A percentile compares a stretch with the other conserved stretches of the same genome.
These are phyloP conservation scores for Lophochroa leadbeateri DNA, from an alignment of 2,113 vertebrate genomes.

Conservation along the genomic window DNA sequence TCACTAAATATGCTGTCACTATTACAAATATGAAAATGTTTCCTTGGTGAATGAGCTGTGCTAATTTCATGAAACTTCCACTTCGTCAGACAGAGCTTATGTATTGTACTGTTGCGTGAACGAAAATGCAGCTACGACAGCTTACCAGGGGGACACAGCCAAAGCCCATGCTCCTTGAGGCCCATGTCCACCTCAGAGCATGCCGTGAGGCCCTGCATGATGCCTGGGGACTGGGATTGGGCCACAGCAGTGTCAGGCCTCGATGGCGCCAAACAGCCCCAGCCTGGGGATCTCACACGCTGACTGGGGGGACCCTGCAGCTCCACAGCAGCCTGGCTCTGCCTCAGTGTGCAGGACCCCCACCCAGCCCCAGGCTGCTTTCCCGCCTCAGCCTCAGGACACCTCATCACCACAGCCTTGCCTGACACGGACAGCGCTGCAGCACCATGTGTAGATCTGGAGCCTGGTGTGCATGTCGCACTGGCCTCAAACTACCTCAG, in stretches of 20 bases:
- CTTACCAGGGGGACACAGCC: rapidly evolving
- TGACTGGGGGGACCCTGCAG: rapidly evolving
- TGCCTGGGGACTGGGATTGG: rapidly evolving
- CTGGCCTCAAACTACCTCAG: not conserved
- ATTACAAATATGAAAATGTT: rapidly evolving
- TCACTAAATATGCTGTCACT: not conserved
- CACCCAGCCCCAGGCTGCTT: not conserved
- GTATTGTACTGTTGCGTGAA: rapidly evolving
- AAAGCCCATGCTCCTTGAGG: rapidly evolving
- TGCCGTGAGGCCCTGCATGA: rapidly evolving
- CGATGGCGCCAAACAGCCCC: no score
- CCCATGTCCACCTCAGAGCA: rapidly evolving
- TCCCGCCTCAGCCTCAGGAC: not conserved
- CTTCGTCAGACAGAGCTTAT: not conserved
- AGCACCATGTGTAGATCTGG: rapidly evolving
- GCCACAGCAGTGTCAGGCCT: no score
- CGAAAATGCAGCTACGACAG: rapidly evolving
- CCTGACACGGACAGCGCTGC: rapidly evolving
- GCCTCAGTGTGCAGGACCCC: not conserved
- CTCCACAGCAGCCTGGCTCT: not conserved
- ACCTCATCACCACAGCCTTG: rapidly evolving
- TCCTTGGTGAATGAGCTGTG: not conserved
- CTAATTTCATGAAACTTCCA: not conserved
- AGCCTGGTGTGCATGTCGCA: rapidly evolving
- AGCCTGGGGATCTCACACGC: not conserved